Conservation (phyloP, 1,140 invertebrate species). For the Drosophila sucinea region DNA sequence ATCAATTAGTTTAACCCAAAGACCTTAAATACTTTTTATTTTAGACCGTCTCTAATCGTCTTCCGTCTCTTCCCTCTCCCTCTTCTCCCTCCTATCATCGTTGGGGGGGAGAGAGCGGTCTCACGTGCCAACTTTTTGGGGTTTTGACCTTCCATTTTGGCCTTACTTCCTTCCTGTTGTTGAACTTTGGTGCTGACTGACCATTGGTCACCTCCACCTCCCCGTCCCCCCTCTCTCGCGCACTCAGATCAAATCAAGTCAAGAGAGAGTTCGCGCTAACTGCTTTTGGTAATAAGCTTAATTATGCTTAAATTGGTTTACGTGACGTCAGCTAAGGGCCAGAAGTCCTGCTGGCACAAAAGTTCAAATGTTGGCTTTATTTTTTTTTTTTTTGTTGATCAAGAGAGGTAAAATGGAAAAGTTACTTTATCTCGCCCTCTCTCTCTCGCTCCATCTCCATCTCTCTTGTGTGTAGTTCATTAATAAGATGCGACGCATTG, state of each 20-base stretch:
- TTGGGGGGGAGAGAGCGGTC: background rate
- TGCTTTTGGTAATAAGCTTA: conserved; percentile 60
- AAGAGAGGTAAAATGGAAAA: conserved; percentile 21
- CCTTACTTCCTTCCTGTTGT: conserved; percentile 7
- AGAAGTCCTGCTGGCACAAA: conserved; percentile 5
- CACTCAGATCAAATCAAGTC: conserved; percentile 40
- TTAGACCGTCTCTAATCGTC: background rate
- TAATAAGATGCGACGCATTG: conserved; percentile 12
- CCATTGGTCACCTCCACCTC: conserved; percentile 13
- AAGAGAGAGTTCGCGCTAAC: conserved; percentile 45
- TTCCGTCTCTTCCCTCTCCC: background rate
- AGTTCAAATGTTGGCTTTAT: conserved; percentile 41
- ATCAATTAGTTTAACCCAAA: conserved; percentile 3
- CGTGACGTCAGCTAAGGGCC: conserved; percentile 41
- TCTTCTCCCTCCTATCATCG: background rate
- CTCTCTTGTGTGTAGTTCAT: conserved; percentile 10
- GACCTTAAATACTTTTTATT: conserved; percentile 9
- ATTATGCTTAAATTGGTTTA: conserved; percentile 65
- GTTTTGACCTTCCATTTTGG: conserved; percentile 29
- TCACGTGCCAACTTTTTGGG: conserved; percentile 32
- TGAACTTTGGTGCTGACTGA: conserved; percentile 39
- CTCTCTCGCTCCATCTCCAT: background rate
- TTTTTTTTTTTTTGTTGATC: conserved; percentile 13
- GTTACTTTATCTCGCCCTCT: background rate
- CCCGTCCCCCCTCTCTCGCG: too few species aligned